phyloP scores from a whole-genome alignment of 2,113 vertebrate species.

The Paedocypris sp. region DNA sequence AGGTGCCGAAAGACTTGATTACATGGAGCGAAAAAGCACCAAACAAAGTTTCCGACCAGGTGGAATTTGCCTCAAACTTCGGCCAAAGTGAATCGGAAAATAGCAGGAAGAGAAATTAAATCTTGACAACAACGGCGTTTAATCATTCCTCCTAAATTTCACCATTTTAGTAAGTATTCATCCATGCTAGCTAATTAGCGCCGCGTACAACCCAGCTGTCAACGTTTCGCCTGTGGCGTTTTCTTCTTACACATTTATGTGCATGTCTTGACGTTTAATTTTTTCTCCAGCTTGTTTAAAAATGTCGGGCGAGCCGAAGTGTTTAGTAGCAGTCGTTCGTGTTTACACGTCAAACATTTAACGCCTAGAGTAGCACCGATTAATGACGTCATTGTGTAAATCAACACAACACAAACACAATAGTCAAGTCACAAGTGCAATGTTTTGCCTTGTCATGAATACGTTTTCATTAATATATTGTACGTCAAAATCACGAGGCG shows the following conservation, averaged over 20 bases:
- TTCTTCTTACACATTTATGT: no score
- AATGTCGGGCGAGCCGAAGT: not conserved
- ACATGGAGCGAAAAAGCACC: not conserved
- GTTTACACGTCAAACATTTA: not conserved
- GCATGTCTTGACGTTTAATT: not conserved
- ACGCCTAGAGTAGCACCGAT: not conserved
- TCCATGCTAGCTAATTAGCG: constrained; percentile 3
- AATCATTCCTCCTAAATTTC: not conserved
- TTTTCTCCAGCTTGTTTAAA: not conserved
- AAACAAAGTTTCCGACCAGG: constrained; percentile 17
- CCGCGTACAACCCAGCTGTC: not conserved
- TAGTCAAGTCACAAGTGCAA: no score
- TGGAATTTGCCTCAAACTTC: not conserved
- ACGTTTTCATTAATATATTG: not conserved
- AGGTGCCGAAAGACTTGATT: not conserved
- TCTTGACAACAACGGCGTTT: not conserved
- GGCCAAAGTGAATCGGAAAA: not conserved
- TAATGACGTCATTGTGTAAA: not conserved
- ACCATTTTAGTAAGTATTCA: not conserved
- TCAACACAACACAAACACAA: not conserved
- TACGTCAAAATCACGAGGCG: no score
- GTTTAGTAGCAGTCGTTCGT: not conserved
- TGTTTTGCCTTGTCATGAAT: not conserved
- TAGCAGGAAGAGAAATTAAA: not conserved
- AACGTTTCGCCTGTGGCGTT: no score